Evolutionary conservation across 2,888 invertebrate species (phyloP).

Genomic region (Orchesellides sinensis): DNA sequence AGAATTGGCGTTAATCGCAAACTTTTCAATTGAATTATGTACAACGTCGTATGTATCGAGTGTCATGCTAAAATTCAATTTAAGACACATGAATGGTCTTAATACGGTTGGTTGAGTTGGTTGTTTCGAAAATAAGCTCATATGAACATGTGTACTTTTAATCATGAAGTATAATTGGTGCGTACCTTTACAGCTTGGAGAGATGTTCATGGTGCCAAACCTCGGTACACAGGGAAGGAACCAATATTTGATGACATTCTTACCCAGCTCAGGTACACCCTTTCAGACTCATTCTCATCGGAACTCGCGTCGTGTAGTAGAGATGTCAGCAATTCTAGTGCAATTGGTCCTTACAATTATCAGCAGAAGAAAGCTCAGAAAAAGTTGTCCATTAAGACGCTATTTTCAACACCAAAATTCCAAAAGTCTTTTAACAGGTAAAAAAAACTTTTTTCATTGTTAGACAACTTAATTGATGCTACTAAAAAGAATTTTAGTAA

Average conservation of each 20-base stretch:
- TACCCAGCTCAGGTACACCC: constrained; percentile 82
- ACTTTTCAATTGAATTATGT: too few species aligned
- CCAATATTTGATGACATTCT: constrained; percentile 87
- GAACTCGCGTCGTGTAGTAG: constrained; percentile 80
- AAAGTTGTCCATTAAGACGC: constrained; percentile 90
- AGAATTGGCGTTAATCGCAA: too few species aligned
- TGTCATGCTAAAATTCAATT: too few species aligned
- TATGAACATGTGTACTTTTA: too few species aligned
- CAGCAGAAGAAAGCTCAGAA: constrained; percentile 86
- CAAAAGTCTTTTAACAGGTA: constrained; percentile 93
- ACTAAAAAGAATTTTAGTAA: too few species aligned
- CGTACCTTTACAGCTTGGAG: constrained; percentile 94
- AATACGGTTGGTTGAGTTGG: too few species aligned
- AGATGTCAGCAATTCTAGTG: constrained; percentile 29
- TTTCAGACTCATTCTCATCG: constrained; percentile 77
- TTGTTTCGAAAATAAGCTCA: too few species aligned
- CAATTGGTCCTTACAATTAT: constrained; percentile 75
- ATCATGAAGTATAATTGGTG: too few species aligned
- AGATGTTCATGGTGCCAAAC: constrained; percentile 85
- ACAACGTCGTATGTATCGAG: too few species aligned
- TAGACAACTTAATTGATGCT: too few species aligned
- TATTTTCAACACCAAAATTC: constrained; percentile 98
- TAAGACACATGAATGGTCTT: too few species aligned
- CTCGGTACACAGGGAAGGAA: constrained; percentile 84
- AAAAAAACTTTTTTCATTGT: constrained; percentile 20